Percentiles rank a stretch among this genome's conserved stretches.
These are phyloP conservation scores for Aphelinus certus DNA, from an alignment of 1,140 invertebrate genomes.

Conservation along the genomic window DNA sequence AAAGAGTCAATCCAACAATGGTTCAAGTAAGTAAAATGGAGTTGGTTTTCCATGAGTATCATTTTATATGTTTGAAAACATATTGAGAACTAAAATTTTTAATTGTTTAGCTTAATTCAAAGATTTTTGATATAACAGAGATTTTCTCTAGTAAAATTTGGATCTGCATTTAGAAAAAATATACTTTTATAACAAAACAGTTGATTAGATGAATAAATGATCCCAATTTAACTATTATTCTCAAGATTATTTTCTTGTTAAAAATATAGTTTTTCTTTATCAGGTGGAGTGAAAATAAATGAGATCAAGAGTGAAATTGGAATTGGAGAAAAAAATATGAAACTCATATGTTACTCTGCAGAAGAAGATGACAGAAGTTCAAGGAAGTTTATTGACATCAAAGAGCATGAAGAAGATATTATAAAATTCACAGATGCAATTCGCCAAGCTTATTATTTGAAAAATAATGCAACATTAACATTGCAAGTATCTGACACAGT, in stretches of 20 bases:
- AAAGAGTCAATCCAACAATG: slow-evolving; percentile 41
- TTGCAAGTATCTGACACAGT: slow-evolving; percentile 45
- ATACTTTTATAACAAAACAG: too few species aligned
- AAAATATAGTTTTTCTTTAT: background rate
- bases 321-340: slow-evolving; percentile 48
- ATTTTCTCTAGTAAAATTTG: too few species aligned
- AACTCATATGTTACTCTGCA: slow-evolving; percentile 48
- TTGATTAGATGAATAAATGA: too few species aligned
- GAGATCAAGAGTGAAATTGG: slow-evolving; percentile 24
- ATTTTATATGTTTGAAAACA: too few species aligned
- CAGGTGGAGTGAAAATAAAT: slow-evolving; percentile 21
- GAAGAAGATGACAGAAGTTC: slow-evolving; percentile 38
- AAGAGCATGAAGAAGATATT: background rate
- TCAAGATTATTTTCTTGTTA: background rate
- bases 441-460: slow-evolving; percentile 47
- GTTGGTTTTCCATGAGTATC: too few species aligned
- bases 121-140: too few species aligned
- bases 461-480: slow-evolving; percentile 15
- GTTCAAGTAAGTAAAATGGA: slow-evolving; percentile 31
- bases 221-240: too few species aligned
- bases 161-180: too few species aligned
- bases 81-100: too few species aligned
- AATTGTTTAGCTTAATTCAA: too few species aligned
- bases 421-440: slow-evolving; percentile 46
- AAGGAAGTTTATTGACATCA: background rate